A percentile compares a stretch with the other conserved stretches of the same genome.
These are phyloP conservation scores for Heliconius melpomene DNA, from an alignment of 1,140 invertebrate genomes.

Conservation along the genomic window DNA sequence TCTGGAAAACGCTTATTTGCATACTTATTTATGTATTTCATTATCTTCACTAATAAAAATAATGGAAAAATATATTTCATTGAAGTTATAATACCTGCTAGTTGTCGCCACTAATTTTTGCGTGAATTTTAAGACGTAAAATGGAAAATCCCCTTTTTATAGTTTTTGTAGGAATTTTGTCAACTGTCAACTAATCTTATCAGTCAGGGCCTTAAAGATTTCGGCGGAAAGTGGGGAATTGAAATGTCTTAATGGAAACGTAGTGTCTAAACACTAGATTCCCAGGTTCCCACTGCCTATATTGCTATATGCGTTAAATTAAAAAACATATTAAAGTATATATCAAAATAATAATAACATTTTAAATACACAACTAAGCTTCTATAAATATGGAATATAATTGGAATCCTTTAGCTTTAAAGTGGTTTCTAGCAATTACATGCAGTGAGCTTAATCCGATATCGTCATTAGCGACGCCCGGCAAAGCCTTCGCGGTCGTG, in stretches of 20 bases:
- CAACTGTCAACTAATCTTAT: too few species aligned
- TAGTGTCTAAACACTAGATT: too few species aligned
- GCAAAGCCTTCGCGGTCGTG: neutral
- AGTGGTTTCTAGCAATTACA: neutral
- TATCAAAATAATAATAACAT: neutral
- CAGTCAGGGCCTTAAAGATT: too few species aligned
- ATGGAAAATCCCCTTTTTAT: too few species aligned
- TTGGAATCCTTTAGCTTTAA: slow-evolving; percentile 3
- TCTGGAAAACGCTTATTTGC: slow-evolving; percentile 3
- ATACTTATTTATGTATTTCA: slow-evolving; percentile 13
- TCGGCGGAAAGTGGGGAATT: too few species aligned
- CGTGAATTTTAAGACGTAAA: too few species aligned
- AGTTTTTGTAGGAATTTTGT: too few species aligned
- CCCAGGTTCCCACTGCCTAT: too few species aligned
- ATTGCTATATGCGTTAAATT: too few species aligned
- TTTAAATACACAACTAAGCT: neutral
- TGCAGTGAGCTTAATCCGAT: neutral
- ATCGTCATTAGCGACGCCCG: neutral
- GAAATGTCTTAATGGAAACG: too few species aligned
- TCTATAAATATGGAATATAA: neutral
- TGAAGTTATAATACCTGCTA: neutral
- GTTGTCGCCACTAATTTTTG: too few species aligned
- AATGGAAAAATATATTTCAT: neutral
- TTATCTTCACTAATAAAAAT: slow-evolving; percentile 10
- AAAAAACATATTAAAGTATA: neutral